These are phyloP conservation scores for Drosophila nannoptera DNA, from an alignment of 1,140 invertebrate genomes.

Conservation along the genomic window DNA sequence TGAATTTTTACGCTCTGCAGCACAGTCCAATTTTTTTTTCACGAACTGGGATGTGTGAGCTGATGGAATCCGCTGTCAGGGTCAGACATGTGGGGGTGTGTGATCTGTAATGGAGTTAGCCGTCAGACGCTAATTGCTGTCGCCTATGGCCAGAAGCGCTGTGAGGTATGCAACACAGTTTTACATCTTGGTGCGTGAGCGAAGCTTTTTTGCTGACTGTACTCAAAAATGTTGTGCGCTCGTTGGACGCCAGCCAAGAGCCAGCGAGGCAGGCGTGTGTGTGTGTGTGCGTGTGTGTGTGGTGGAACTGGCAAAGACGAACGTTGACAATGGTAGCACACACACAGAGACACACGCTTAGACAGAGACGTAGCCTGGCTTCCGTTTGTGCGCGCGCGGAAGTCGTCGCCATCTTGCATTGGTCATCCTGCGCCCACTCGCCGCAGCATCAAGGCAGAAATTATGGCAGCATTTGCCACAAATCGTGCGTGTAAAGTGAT, in stretches of 20 bases:
- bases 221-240: conserved; percentile 62
- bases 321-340: conserved; percentile 63
- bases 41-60: neutral
- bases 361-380: conserved; percentile 46
- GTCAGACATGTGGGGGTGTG: conserved; percentile 7
- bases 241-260: conserved; percentile 50
- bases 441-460: conserved; percentile 54
- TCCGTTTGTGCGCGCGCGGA: conserved; percentile 70
- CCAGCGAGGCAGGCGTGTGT: conserved; percentile 17
- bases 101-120: conserved; percentile 22
- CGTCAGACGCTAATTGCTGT: conserved; percentile 51
- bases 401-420: conserved; percentile 74
- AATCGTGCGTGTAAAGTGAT: conserved; percentile 77
- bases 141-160: conserved; percentile 7
- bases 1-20: conserved; percentile 6
- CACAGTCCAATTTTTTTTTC: neutral
- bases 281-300: conserved; percentile 33
- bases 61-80: conserved; percentile 1
- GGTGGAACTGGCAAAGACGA: conserved; percentile 54
- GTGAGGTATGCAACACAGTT: conserved; percentile 36
- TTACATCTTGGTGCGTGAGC: conserved; percentile 22
- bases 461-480: conserved; percentile 76
- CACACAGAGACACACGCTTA: conserved; percentile 26
- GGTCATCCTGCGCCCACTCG: conserved; percentile 75
- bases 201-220: conserved; percentile 71